A percentile compares a stretch with the other conserved stretches of the same genome.
Conservation (phyloP, 2,113 vertebrate species). For the Miniopterus natalensis region DNA sequence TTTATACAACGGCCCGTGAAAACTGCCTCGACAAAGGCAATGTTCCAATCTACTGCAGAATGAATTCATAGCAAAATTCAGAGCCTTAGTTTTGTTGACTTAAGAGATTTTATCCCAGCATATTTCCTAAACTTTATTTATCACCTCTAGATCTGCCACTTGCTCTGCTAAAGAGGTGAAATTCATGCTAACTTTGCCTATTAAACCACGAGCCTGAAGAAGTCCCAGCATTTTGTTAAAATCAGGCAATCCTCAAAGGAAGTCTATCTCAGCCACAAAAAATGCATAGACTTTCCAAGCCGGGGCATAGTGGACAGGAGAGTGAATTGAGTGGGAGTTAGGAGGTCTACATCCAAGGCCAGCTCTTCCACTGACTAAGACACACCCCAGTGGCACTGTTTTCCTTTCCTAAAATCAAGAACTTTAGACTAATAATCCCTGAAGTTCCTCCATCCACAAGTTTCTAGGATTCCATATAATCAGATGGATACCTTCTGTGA, state of each 20-base stretch:
- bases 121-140: neutral
- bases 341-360: neutral
- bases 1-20: neutral
- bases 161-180: neutral
- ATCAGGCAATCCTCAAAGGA: slow-evolving; percentile 17
- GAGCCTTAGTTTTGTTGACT: neutral
- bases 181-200: neutral
- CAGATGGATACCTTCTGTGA: neutral
- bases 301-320: neutral
- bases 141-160: slow-evolving; percentile 1
- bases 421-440: neutral
- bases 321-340: neutral
- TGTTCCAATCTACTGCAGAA: neutral
- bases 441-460: neutral
- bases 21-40: neutral
- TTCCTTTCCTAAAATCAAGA: neutral
- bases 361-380: neutral
- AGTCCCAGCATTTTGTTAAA: slow-evolving; percentile 35
- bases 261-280: neutral
- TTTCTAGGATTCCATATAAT: neutral
- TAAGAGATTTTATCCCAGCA: neutral
- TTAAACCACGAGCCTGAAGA: neutral
- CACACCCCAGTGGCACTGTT: neutral
- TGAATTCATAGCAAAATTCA: slow-evolving; percentile 8
- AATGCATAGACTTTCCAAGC: neutral